Evolutionary conservation across 2,797 vertebrate genomes (phyloP).

Genomic region (Helostoma temminkii): DNA sequence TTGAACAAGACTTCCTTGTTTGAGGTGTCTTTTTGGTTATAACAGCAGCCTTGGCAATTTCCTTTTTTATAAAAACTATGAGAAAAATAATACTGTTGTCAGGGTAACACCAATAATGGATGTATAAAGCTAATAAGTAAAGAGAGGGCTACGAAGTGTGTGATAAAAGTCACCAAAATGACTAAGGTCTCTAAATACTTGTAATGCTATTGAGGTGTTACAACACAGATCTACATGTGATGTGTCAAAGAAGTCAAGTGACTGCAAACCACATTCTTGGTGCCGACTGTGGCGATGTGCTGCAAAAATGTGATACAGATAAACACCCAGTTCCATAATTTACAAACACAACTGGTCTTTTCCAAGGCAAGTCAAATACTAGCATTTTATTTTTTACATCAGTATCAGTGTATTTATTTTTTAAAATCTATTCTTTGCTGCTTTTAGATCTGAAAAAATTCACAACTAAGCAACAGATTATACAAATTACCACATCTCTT

Average conservation of each 20-base stretch:
- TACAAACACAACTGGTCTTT: too few species aligned
- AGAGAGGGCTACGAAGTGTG: neutral
- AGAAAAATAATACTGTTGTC: conserved; percentile 2
- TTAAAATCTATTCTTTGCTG: too few species aligned
- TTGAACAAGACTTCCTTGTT: conserved; percentile 43
- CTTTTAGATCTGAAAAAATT: too few species aligned
- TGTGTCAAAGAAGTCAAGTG: neutral
- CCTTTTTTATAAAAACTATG: conserved; percentile 23
- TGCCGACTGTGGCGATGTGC: too few species aligned
- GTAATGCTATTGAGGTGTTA: neutral
- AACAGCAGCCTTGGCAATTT: conserved; percentile 27
- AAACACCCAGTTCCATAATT: too few species aligned
- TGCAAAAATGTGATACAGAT: too few species aligned
- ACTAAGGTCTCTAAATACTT: neutral
- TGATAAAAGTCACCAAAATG: neutral
- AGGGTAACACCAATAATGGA: conserved; percentile 6
- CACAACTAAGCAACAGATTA: too few species aligned
- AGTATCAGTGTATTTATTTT: too few species aligned
- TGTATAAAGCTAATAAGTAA: conserved; percentile 3
- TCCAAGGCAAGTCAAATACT: too few species aligned
- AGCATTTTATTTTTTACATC: too few species aligned
- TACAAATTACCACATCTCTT: too few species aligned
- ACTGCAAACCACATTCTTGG: too few species aligned
- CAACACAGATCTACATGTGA: neutral
- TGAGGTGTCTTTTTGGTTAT: conserved; percentile 38